Conservation (phyloP, 2,113 vertebrate genomes). For the Oreochromis spilurus region DNA sequence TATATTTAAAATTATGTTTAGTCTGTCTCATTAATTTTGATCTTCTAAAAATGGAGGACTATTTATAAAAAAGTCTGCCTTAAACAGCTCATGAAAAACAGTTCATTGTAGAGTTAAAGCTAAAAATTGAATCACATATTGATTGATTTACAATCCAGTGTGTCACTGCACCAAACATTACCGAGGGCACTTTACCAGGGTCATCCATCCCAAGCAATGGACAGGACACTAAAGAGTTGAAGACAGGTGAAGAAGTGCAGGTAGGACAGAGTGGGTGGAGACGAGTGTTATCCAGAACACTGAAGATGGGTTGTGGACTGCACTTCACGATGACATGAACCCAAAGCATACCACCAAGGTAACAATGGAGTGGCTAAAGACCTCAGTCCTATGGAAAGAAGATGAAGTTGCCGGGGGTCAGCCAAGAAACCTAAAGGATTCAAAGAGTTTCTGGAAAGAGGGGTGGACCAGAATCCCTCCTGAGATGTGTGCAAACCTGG, state of each 20-base stretch:
- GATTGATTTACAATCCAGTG: background rate
- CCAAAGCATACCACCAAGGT: background rate
- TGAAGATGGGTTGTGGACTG: background rate
- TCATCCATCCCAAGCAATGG: background rate
- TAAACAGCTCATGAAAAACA: background rate
- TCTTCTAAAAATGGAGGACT: background rate
- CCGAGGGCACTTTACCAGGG: background rate
- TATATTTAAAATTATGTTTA: background rate
- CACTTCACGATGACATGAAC: background rate
- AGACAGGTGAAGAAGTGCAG: background rate
- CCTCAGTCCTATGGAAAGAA: background rate
- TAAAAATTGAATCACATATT: fast-evolving
- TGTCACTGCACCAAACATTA: background rate
- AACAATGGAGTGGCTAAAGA: background rate
- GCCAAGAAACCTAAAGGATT: background rate
- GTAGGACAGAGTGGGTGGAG: background rate
- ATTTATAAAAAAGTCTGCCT: background rate
- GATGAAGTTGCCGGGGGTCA: background rate
- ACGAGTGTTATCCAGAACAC: background rate
- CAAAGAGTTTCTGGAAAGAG: background rate
- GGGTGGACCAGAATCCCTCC: background rate
- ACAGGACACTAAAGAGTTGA: background rate
- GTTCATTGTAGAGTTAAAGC: background rate
- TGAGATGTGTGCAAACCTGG: background rate
- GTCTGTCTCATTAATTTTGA: background rate